Evolutionary conservation across 2,888 invertebrate species (phyloP), one percentile per base, ranked within the genome.

Genomic region (Aproaerema taeniolella): DNA sequence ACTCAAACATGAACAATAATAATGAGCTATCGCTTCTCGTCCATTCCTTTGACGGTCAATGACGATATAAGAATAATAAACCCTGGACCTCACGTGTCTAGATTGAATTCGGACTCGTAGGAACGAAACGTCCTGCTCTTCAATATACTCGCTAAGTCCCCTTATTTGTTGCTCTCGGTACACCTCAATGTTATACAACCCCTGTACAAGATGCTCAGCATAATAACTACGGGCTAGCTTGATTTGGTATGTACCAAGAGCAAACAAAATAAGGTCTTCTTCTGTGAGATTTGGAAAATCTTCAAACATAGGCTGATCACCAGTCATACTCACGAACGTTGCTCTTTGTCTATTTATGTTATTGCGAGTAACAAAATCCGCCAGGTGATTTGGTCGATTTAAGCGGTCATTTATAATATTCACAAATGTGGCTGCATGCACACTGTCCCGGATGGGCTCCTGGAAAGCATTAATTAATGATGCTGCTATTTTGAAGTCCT

Each of bases 41-140:
- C n/a, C n/a, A n/a, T n/a, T n/a, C n/a, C n/a, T n/a, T n/a, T n/a
- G n/a, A n/a, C n/a, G n/a, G n/a, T n/a, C n/a, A n/a, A n/a, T n/a
- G n/a, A n/a, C n/a, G n/a, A n/a, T 14, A 37, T 42, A 10, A 5
- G 30, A 33, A 42, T 33, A 38, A 33, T 42, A 42, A 10, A 11
- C 2, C 8, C 25, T 32, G 2, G 24, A 32, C 25, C 16, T 14
- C 8, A 33, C 38, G 12, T 42, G 41, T 38, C 38, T 16, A 5
- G 32, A 32, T 11, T 20, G 16, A 10, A 32, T 32, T 7, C 20
- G 16, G 12, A n/a, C 32, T 2, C 32, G 31, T 14, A 31, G 9
- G 2, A 31, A 16, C 31, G 8, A 31, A 16, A 38, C 10, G n/a
- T 38, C 24, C 25, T 38, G 12, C 8, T 29, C 30, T 37, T 10